Conservation (phyloP, 1,140 invertebrate genomes). For the Drosophila bipectinata region DNA sequence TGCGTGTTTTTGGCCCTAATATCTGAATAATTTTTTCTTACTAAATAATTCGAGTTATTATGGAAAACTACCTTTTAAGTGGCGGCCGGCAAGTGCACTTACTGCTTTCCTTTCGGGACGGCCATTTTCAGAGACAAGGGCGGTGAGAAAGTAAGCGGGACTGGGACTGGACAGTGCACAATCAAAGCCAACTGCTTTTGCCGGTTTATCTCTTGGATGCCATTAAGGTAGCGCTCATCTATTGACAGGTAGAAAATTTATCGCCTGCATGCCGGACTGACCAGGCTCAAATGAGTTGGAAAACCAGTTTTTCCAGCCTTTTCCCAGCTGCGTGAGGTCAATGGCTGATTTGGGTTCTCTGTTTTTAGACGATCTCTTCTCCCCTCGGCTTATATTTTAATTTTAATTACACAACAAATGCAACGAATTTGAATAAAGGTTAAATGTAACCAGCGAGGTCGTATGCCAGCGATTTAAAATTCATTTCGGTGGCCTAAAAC, state of each 20-base stretch:
- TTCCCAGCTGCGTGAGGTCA: conserved; percentile 70
- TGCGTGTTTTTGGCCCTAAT: conserved; percentile 65
- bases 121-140: conserved; percentile 24
- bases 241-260: conserved; percentile 84
- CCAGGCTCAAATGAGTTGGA: conserved; percentile 36
- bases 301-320: conserved; percentile 64
- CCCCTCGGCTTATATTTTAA: conserved; percentile 21
- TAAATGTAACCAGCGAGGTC: conserved; percentile 1
- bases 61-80: conserved; percentile 46
- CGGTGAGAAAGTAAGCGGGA: not conserved
- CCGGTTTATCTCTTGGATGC: conserved; percentile 70
- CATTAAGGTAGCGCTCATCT: conserved; percentile 77
- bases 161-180: conserved; percentile 22
- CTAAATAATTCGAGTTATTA: conserved; percentile 47
- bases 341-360: conserved; percentile 69
- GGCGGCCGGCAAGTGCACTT: conserved; percentile 25
- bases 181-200: conserved; percentile 55
- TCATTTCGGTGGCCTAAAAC: conserved; percentile 37
- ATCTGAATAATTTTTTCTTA: conserved; percentile 36
- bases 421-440: conserved; percentile 64
- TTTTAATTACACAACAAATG: conserved; percentile 71
- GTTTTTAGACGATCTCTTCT: not conserved
- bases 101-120: conserved; percentile 20
- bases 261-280: conserved; percentile 53
- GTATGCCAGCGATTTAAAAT: conserved; percentile 2